phyloP scores from a whole-genome alignment of 2,797 vertebrate genomes.

The Australoheros facetus region DNA sequence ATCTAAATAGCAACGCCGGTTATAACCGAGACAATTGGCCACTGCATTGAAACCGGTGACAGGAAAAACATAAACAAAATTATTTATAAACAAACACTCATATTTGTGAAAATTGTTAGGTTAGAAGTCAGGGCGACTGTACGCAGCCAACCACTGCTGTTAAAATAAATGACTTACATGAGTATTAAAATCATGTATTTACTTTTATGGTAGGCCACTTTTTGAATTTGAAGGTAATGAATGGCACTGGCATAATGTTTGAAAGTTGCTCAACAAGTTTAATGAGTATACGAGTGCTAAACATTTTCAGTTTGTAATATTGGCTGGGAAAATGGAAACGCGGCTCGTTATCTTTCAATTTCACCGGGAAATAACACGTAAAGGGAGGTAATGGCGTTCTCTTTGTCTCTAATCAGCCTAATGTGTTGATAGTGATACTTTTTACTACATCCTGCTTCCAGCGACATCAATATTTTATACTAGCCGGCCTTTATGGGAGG shows the following conservation, averaged over 20 bases:
- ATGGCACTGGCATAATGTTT: neutral
- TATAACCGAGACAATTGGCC: neutral
- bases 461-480: conserved; percentile 28
- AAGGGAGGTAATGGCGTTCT: conserved; percentile 16
- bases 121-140: neutral
- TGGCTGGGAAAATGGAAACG: conserved; percentile 11
- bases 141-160: neutral
- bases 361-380: conserved; percentile 36
- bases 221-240: conserved; percentile 21
- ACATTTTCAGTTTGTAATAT: conserved; percentile 12
- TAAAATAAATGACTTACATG: conserved; percentile 14
- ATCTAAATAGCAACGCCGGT: conserved; percentile 1
- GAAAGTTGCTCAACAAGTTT: conserved; percentile 6
- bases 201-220: neutral
- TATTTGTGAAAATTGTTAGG: conserved; percentile 25
- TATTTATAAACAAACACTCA: conserved; percentile 15
- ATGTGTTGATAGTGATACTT: conserved; percentile 15
- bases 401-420: conserved; percentile 21
- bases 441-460: conserved; percentile 24
- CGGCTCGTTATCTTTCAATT: conserved; percentile 48
- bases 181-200: conserved; percentile 17
- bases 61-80: conserved; percentile 17
- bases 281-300: conserved; percentile 4
- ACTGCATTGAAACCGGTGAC: neutral
- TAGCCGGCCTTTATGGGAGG: neutral